Percentiles rank a stretch among this genome's conserved stretches.
phyloP scores from a whole-genome alignment of 1,140 invertebrate species.

The Temnothorax longispinosus region DNA sequence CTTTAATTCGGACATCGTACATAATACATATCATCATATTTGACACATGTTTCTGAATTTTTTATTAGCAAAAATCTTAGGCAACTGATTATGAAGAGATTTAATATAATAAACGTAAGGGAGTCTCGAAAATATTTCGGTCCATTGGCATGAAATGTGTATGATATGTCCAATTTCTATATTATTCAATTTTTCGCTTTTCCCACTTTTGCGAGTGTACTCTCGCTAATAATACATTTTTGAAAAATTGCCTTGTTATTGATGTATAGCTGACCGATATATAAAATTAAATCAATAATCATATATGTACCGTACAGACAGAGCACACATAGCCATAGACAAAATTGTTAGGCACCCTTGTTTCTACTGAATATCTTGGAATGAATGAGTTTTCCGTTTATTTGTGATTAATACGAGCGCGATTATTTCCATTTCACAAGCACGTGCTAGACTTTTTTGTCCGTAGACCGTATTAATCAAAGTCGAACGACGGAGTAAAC shows the following conservation, averaged over 20 bases:
- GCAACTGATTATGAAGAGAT: not conserved
- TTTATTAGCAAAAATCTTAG: not conserved
- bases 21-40: too few species aligned
- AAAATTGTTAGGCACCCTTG: too few species aligned
- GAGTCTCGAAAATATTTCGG: not conserved
- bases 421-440: too few species aligned
- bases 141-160: not conserved
- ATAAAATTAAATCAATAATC: not conserved
- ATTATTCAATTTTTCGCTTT: not conserved
- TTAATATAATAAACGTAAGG: not conserved
- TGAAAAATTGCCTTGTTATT: not conserved
- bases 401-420: too few species aligned
- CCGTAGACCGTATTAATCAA: too few species aligned
- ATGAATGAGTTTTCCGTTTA: too few species aligned
- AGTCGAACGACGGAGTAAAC: too few species aligned
- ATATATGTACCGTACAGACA: not conserved
- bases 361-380: too few species aligned
- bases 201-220: not conserved
- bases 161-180: not conserved
- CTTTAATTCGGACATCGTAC: too few species aligned
- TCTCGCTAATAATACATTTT: not conserved
- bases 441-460: too few species aligned
- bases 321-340: too few species aligned
- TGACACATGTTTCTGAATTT: not conserved
- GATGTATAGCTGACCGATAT: not conserved